Evolutionary conservation across 1,140 invertebrate genomes (phyloP).

Genomic region (Pantala flavescens): DNA sequence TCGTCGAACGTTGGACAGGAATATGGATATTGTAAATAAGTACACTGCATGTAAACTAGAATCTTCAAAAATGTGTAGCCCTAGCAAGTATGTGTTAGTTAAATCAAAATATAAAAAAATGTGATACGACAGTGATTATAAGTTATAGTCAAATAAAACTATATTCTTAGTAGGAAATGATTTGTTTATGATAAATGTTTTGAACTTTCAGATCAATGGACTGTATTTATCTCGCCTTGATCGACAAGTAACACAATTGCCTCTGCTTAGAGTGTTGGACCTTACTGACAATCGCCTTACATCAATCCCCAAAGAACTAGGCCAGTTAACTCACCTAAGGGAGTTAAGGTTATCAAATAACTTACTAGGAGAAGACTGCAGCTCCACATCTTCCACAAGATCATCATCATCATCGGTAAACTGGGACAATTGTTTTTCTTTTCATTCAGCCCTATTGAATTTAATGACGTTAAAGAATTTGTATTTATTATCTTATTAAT

Average conservation of each 20-base stretch:
- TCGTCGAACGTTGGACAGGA: too few relatives aligned
- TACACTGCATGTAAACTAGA: too few relatives aligned
- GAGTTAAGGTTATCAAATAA: slow-evolving; percentile 63
- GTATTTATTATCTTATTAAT: slow-evolving; percentile 4
- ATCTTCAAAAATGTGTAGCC: too few relatives aligned
- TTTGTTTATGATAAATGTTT: not conserved
- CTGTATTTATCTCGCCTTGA: slow-evolving; percentile 52
- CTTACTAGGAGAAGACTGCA: slow-evolving; percentile 40
- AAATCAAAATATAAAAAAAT: too few relatives aligned
- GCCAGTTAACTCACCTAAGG: slow-evolving; percentile 49
- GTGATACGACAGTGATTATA: too few relatives aligned
- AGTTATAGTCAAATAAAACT: too few relatives aligned
- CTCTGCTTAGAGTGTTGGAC: slow-evolving; percentile 56
- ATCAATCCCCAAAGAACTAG: slow-evolving; percentile 60
- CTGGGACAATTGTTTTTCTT: slow-evolving; percentile 23
- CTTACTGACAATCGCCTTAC: slow-evolving; percentile 64
- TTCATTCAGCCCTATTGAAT: slow-evolving; percentile 23
- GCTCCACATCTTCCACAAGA: slow-evolving; percentile 32
- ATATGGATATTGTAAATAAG: too few relatives aligned
- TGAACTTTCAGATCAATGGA: slow-evolving; percentile 37
- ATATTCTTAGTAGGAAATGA: too few relatives aligned
- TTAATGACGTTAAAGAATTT: not conserved
- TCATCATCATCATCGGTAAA: slow-evolving; percentile 20
- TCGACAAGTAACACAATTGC: slow-evolving; percentile 51
- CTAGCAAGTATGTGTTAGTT: too few relatives aligned